phyloP scores from a whole-genome alignment of 2,113 vertebrate genomes.

The Anguilla rostrata region DNA sequence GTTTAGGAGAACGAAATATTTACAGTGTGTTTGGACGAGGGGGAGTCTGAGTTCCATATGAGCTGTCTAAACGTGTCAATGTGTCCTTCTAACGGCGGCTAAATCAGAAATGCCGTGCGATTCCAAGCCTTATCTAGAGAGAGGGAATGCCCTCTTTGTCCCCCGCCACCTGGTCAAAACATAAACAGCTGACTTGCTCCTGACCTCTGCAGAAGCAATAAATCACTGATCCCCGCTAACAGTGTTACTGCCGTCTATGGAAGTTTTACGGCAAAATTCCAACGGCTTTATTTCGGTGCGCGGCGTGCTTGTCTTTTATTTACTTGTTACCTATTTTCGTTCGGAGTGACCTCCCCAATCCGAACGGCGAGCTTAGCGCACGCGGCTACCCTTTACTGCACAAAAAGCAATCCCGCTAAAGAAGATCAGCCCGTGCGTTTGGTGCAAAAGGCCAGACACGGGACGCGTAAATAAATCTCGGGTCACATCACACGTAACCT shows the following conservation, averaged over 20 bases:
- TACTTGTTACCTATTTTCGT: conserved; percentile 14
- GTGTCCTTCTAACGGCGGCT: conserved; percentile 56
- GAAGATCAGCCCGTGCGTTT: conserved; percentile 10
- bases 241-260: conserved; percentile 40
- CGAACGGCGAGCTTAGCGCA: neutral
- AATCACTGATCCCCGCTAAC: conserved; percentile 56
- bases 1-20: conserved; percentile 49
- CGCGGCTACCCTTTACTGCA: neutral
- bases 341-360: neutral
- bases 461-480: conserved; percentile 24
- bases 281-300: conserved; percentile 29
- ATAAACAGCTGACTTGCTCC: conserved; percentile 72
- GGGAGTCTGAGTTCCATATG: conserved; percentile 45
- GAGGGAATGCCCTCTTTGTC: conserved; percentile 66
- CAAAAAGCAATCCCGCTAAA: conserved; percentile 5
- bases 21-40: conserved; percentile 22
- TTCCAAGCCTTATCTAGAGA: conserved; percentile 52
- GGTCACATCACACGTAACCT: conserved; percentile 13
- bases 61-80: conserved; percentile 46
- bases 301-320: conserved; percentile 1
- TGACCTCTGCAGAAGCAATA: conserved; percentile 60
- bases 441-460: conserved; percentile 6
- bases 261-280: conserved; percentile 44
- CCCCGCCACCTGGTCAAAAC: conserved; percentile 74
- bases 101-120: conserved; percentile 55